Evolutionary conservation across 2,888 invertebrate genomes (phyloP).

Genomic region (Heliconius cydno): DNA sequence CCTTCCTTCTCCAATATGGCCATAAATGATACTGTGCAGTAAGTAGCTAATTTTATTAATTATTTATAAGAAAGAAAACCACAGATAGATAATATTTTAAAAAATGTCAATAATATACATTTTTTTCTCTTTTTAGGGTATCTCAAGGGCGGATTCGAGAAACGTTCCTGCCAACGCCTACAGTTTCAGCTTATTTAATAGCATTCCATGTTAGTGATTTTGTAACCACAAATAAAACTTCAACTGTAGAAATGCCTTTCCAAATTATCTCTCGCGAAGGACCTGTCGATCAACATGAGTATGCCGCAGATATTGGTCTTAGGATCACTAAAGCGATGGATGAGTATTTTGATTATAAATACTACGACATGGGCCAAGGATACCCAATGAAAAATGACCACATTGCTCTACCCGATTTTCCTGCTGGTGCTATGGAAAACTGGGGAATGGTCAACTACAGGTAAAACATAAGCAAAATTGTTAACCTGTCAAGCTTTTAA

Average conservation of each 20-base stretch:
- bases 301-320: constrained; percentile 76
- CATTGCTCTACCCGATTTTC: constrained; percentile 90
- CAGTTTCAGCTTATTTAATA: constrained; percentile 92
- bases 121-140: constrained; percentile 48
- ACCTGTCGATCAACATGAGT: constrained; percentile 66
- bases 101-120: neutral
- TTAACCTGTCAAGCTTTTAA: too few relatives aligned
- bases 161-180: constrained; percentile 83
- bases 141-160: constrained; percentile 59
- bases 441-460: constrained; percentile 93
- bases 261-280: constrained; percentile 74
- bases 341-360: constrained; percentile 81
- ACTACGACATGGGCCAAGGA: constrained; percentile 82
- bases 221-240: constrained; percentile 61
- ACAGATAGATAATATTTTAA: neutral
- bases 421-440: constrained; percentile 93
- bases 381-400: constrained; percentile 85
- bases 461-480: constrained; percentile 56
- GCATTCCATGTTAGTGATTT: constrained; percentile 94
- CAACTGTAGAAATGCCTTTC: constrained; percentile 62
- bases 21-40: constrained; percentile 61
- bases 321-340: constrained; percentile 79
- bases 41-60: constrained; percentile 51
- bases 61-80: constrained; percentile 14
- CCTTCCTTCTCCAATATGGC: constrained; percentile 87